Evolutionary conservation across 1,140 invertebrate genomes (phyloP).

Genomic region (Drosophila truncata): DNA sequence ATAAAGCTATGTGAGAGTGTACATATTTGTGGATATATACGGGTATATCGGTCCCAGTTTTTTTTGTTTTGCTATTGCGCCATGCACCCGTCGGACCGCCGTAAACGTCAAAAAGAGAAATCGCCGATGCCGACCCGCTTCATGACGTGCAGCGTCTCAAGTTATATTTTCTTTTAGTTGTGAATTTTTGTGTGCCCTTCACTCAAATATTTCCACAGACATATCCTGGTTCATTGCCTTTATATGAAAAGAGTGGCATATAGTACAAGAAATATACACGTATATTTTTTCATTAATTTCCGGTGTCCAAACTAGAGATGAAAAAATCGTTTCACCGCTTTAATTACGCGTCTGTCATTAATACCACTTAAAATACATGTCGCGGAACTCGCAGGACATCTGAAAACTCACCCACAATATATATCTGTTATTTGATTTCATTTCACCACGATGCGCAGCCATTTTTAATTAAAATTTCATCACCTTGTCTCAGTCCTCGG

Average conservation of each 20-base stretch:
- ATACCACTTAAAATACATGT: conserved; percentile 33
- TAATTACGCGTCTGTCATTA: conserved; percentile 25
- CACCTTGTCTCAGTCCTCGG: conserved; percentile 34
- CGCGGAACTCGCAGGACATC: conserved; percentile 20
- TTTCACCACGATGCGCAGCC: conserved; percentile 18
- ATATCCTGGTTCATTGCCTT: conserved; percentile 28
- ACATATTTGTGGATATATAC: conserved; percentile 9
- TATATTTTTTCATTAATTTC: conserved; percentile 9
- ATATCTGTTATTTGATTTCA: conserved; percentile 20
- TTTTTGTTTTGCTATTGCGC: conserved; percentile 66
- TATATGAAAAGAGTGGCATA: background rate
- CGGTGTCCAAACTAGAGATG: background rate
- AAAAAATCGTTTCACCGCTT: background rate
- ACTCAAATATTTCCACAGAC: conserved; percentile 19
- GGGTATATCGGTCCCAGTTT: conserved; percentile 47
- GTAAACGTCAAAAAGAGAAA: conserved; percentile 76
- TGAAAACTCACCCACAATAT: background rate
- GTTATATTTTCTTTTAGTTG: conserved; percentile 56
- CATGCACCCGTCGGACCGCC: conserved; percentile 57
- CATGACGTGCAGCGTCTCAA: conserved; percentile 41
- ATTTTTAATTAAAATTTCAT: conserved; percentile 66
- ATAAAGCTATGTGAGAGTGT: conserved; percentile 12
- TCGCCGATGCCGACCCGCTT: conserved; percentile 55
- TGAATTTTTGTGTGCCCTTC: conserved; percentile 33
- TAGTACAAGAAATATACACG: background rate